These are phyloP conservation scores for Tor tambroides DNA, from an alignment of 2,113 vertebrate species.

Conservation along the genomic window DNA sequence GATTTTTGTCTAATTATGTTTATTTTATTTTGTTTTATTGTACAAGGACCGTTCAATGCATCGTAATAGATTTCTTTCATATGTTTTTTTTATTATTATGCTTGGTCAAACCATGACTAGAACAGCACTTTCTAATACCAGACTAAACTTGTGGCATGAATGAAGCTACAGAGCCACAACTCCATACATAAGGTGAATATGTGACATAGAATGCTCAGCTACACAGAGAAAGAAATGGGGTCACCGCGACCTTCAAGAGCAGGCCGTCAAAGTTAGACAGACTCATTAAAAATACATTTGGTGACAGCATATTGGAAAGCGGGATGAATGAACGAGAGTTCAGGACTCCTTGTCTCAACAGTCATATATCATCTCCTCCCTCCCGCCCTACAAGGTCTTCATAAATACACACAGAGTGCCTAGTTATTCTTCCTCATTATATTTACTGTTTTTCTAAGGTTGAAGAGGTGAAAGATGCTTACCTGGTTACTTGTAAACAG, in stretches of 20 bases:
- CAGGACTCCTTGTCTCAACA: slow-evolving; percentile 63
- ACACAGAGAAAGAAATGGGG: slow-evolving; percentile 61
- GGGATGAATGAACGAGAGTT: neutral
- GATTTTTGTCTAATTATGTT: neutral
- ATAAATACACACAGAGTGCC: neutral
- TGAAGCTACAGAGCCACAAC: neutral
- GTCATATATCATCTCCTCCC: slow-evolving; percentile 72
- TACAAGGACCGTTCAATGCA: neutral
- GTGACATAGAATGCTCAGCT: neutral
- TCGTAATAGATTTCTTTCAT: neutral
- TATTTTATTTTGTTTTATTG: neutral
- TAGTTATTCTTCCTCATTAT: neutral
- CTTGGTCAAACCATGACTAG: neutral
- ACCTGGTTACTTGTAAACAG: neutral
- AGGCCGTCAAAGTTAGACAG: slow-evolving; percentile 54
- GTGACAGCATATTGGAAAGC: slow-evolving; percentile 61
- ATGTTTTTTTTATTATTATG: neutral
- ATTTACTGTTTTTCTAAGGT: neutral
- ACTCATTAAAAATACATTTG: slow-evolving; percentile 78
- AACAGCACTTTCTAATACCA: neutral
- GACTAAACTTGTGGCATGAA: slow-evolving; percentile 27
- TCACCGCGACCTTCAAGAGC: slow-evolving; percentile 64
- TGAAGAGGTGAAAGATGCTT: neutral
- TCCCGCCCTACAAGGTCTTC: neutral
- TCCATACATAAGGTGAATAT: slow-evolving; percentile 3